Evolutionary conservation across 1,140 invertebrate genomes (phyloP), one percentile per base, ranked within the genome.

Genomic region (Trichonephila clavipes): DNA sequence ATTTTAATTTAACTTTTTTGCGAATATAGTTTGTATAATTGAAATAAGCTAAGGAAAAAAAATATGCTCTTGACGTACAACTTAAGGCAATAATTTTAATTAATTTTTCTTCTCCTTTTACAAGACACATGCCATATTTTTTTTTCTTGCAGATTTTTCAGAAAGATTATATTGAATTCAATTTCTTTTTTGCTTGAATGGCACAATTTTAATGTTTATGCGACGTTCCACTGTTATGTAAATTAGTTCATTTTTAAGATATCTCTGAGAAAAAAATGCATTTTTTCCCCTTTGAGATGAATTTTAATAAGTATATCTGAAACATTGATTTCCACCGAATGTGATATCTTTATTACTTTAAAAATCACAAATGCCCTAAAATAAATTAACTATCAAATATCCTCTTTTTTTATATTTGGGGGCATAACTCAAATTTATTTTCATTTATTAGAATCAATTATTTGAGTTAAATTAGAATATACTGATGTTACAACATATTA

Each of bases 1-100:
- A 88, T 88, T 64, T 88, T 88, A 88, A 88, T 88, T 88, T 34
- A 66, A 64, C 44, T 64, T 64, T 85, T 85, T 88, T 69, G 24
- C n/a, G 21, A 88, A 24, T 64, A 88, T 58, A 19, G 34, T 34
- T 64, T 88, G 64, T 24, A 40, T 40, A 88, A 66, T 19, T 28
- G 44, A 58, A 64, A 66, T 88, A 88, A 62, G 14, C 34, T 21
- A 3, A 88, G 44, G 64, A 64, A 85, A 85, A 85, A 21, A 59
- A 10, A 19, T 34, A 34, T 88, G 16, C 28, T 66, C 12, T 64
- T 88, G 34, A 66, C 82, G 21, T 12, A 24, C 44, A 59, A 59
- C 28, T 88, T 88, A 44, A 10, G 64, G 86, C 62, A 62, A 88
- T 64, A 59, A 62, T 64, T 88, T 88, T 88, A 88, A 88, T 88